phyloP scores from a whole-genome alignment of 2,888 invertebrate genomes.

The Eupithecia pulchellata region DNA sequence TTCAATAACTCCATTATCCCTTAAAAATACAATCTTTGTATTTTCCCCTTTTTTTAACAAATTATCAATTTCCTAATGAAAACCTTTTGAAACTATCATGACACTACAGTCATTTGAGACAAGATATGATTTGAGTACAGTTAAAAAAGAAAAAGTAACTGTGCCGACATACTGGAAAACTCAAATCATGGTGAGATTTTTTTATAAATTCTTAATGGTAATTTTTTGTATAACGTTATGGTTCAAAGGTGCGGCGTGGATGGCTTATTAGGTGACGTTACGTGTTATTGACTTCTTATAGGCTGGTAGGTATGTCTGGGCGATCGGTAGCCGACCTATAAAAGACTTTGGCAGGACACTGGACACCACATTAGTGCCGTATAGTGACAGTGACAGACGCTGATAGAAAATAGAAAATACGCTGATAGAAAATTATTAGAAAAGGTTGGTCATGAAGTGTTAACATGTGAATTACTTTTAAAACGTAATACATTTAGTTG shows the following conservation, averaged over 20 bases:
- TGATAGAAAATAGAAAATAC: constrained; percentile 44
- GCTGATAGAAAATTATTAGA: constrained; percentile 47
- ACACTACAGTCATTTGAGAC: too few species aligned
- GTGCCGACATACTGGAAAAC: too few species aligned
- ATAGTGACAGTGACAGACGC: constrained; percentile 67
- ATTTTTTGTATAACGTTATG: background rate
- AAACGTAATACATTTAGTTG: too few species aligned
- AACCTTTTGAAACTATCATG: too few species aligned
- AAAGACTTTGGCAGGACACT: constrained; percentile 69
- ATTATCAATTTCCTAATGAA: too few species aligned
- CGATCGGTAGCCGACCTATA: constrained; percentile 72
- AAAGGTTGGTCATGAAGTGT: constrained; percentile 59
- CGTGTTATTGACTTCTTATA: constrained; percentile 33
- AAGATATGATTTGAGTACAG: too few species aligned
- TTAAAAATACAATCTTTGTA: background rate
- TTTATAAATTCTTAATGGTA: too few species aligned
- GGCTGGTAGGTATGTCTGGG: constrained; percentile 34
- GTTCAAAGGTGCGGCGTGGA: constrained; percentile 54
- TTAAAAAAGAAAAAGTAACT: too few species aligned
- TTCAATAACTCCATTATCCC: background rate
- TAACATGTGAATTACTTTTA: background rate
- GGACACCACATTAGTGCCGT: constrained; percentile 65
- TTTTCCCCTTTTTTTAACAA: background rate
- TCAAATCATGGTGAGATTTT: too few species aligned
- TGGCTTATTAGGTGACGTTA: constrained; percentile 44